Evolutionary conservation across 2,888 invertebrate species (phyloP), one percentile per base, ranked within the genome.

Genomic region (Germaria angustata): DNA sequence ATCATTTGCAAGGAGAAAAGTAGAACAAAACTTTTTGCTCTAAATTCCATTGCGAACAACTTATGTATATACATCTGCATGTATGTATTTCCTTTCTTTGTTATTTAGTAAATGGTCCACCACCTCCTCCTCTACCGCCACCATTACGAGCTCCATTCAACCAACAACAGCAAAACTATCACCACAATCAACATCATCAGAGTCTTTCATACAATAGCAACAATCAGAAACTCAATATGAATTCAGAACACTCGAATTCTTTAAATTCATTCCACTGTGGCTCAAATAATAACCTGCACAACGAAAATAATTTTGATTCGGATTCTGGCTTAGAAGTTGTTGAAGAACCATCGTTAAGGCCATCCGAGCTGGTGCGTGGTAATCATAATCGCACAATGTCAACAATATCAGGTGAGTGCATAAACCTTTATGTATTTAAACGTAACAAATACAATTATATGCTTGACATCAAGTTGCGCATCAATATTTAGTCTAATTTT

Each of bases 101-200:
- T 46, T 24, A 24, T 39, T 63, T 36, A 89, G 91, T 86, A 0
- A 89, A 86, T 84, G 91, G 95, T 0, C 95, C 95, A 0, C 95
- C 95, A 0, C 95, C 95, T 0, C 95, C 95, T 0, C 95, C 95
- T 0, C 94, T 95, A 15, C 94, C 94, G 0, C 93, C 93, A 0
- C 92, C 93, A 0, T 90, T 93, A 0, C 92, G 92, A 4, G 92
- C 92, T 0, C 91, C 92, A 0, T 69, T 36, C 7, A 44, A 36
- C n/a, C 76, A 76, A 46, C 65, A 75, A 5, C 85, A 83, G 9
- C 46, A 28, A 17, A 32, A 32, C 9, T 8, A 39, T 22, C 39
- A 63, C 11, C 84, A 82, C 13, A 24, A 46, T 8, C 53, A 46
- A 5, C 34, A 55, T 0, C 53, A 59, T 0, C 66, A 69, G 44